These are phyloP conservation scores for Hormiphora californensis DNA, from an alignment of 37 sponge, comb jelly and placozoan species.

Conservation along the genomic window DNA sequence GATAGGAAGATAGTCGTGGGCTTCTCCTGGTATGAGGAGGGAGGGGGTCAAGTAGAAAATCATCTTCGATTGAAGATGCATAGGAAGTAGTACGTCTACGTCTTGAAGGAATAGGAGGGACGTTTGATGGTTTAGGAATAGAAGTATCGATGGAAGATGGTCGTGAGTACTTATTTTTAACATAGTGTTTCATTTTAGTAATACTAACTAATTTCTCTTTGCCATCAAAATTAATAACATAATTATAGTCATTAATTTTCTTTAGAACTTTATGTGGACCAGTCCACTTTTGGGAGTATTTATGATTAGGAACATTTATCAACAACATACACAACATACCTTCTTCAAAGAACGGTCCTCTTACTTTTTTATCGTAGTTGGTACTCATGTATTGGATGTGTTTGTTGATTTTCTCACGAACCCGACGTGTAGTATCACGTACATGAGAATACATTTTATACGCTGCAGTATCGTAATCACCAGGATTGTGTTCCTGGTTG, in stretches of 20 bases:
- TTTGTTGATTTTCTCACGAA: neutral
- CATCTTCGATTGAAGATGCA: no score
- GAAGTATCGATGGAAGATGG: no score
- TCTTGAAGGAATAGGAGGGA: no score
- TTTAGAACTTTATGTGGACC: neutral
- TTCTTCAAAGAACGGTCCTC: neutral
- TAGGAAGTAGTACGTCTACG: no score
- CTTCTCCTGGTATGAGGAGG: no score
- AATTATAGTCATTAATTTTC: constrained; percentile 25
- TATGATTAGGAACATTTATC: neutral
- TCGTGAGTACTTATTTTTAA: constrained; percentile 29
- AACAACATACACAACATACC: constrained; percentile 3
- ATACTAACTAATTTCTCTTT: constrained; percentile 12
- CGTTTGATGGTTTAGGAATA: no score
- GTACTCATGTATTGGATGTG: neutral
- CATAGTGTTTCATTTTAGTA: constrained; percentile 18
- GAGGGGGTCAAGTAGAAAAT: no score
- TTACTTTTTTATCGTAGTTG: neutral
- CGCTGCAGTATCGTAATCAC: neutral
- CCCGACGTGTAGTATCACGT: neutral
- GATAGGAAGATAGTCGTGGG: no score
- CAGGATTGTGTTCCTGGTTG: no score
- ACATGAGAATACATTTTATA: neutral
- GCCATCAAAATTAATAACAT: neutral
- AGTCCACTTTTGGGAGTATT: neutral